Conservation (phyloP, 2,888 invertebrate species). For the Piscicola geometra region DNA sequence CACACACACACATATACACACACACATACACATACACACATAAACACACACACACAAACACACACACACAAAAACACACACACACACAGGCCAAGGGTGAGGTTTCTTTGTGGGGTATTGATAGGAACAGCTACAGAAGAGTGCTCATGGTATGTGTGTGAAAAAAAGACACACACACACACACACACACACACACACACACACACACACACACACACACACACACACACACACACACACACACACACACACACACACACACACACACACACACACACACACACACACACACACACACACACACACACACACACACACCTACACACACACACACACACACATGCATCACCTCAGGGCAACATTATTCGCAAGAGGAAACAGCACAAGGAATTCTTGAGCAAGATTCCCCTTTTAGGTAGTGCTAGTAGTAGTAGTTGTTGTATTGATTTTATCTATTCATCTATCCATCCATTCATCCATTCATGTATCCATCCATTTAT, state of each 20-base stretch:
- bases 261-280: background rate
- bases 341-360: conserved; percentile 62
- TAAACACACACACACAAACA: no score
- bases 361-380: conserved; percentile 97
- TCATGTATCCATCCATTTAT: no score
- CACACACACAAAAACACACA: no score
- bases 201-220: conserved; percentile 14
- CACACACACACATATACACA: background rate
- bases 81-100: conserved; percentile 71
- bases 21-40: background rate
- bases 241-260: background rate
- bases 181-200: background rate
- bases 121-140: conserved; percentile 84
- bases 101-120: conserved; percentile 94
- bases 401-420: conserved; percentile 31
- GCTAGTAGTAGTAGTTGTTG: conserved; percentile 16
- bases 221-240: conserved; percentile 18
- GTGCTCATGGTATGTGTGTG: conserved; percentile 58
- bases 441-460: background rate
- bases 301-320: conserved; percentile 3
- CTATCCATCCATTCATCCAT: no score
- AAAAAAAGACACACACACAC: background rate
- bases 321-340: conserved; percentile 12
- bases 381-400: conserved; percentile 94
- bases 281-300: background rate